These are phyloP conservation scores for Tenthredo mesomela DNA, from an alignment of 2,888 invertebrate species.

Conservation along the genomic window DNA sequence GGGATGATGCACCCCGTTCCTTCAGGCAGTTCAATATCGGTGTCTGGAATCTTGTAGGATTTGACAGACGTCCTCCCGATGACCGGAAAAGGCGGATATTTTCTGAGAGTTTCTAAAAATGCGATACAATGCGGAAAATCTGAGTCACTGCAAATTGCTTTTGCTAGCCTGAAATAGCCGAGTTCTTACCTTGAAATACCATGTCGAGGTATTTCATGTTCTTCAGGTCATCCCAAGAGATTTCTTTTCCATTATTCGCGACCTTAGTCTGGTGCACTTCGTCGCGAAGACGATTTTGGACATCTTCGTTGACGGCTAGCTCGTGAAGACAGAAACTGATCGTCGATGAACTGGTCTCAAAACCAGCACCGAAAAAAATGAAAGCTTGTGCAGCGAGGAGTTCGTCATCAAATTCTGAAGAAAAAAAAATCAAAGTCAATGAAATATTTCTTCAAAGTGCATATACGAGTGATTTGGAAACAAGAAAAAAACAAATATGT, in stretches of 20 bases:
- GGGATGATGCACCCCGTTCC: constrained; percentile 70
- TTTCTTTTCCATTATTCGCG: background rate
- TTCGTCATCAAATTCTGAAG: constrained; percentile 64
- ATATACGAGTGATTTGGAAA: too few relatives aligned
- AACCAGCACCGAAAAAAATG: constrained; percentile 75
- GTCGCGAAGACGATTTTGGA: constrained; percentile 42
- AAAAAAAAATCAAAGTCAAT: constrained; percentile 73
- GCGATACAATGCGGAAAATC: background rate
- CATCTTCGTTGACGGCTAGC: constrained; percentile 28
- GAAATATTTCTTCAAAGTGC: too few relatives aligned
- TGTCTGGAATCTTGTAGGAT: constrained; percentile 73
- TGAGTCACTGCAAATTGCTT: constrained; percentile 76
- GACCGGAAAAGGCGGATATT: constrained; percentile 68
- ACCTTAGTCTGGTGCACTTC: constrained; percentile 51
- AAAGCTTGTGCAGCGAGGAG: constrained; percentile 71
- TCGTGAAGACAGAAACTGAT: constrained; percentile 48
- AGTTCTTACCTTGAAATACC: background rate
- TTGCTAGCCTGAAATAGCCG: background rate
- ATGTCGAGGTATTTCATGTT: constrained; percentile 22
- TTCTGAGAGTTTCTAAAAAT: constrained; percentile 18
- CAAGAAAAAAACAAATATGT: constrained; percentile 73
- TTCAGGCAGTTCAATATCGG: constrained; percentile 70
- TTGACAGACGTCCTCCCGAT: constrained; percentile 70
- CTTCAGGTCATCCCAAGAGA: constrained; percentile 32
- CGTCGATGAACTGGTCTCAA: constrained; percentile 67